Base-by-base conservation (phyloP, 2,888 invertebrate species). In the Chloromyia formosa region DNA sequence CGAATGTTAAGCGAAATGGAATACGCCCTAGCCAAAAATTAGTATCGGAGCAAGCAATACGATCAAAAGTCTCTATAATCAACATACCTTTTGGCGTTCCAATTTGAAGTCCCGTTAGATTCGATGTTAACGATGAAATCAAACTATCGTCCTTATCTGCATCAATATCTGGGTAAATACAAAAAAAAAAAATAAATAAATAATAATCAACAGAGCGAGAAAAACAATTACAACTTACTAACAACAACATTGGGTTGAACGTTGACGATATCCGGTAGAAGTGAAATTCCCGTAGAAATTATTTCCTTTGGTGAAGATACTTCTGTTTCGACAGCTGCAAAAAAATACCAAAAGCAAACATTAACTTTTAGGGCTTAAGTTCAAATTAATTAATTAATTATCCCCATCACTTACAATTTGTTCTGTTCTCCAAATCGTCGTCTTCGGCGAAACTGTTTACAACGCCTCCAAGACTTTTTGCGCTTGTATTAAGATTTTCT, bases 191-290 rank as follows among this genome's bases (percentile, higher is more conserved):
- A 14, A 16, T 14, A 64, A 64, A 16, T 35, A 40, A 64, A 1
- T n/a, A n/a, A n/a, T n/a, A n/a, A n/a, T n/a, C n/a, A n/a, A n/a
- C n/a, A n/a, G n/a, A n/a, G n/a, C n/a, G n/a, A n/a, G n/a, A n/a
- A n/a, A n/a, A n/a, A n/a, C n/a, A 23, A 42, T 58, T 58, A n/a
- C 1, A 7, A 61, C 73, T 60, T 27, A 73, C 73, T 61, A 61
- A 73, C 5, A 27, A 35, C 27, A 4, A 54, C 42, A 60, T 14
- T 60, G 58, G 76, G 75, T 53, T 76, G 76, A 9, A 75, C 61
- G 53, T 76, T 77, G 7, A 75, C 69, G n/a, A 76, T 77, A 74
- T 77, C 77, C 18, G 77, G 77, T 14, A 77, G 75, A 16, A 66
- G 12, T 0, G 20, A 18, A 49, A 1, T 12, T 49, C 4, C 14